Conservation (phyloP, 2,797 vertebrate species). For the Channallabes apus region DNA sequence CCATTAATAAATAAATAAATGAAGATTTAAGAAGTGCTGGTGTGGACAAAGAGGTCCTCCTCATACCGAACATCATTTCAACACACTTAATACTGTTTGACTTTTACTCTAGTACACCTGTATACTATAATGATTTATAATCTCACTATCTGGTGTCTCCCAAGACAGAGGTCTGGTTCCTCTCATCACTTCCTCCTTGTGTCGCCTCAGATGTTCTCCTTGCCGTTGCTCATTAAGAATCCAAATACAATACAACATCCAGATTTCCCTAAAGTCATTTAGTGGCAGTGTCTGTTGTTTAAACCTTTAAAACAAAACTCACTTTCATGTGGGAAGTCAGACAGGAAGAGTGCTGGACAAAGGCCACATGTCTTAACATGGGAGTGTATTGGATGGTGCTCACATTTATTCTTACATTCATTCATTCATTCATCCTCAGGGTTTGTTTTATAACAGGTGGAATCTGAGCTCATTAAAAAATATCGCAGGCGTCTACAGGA, state of each 20-base stretch:
- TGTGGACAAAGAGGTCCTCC: neutral
- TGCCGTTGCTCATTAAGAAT: neutral
- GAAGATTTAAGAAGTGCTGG: neutral
- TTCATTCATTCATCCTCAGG: neutral
- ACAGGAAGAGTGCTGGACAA: neutral
- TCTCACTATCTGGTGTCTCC: slow-evolving; percentile 11
- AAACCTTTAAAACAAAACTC: neutral
- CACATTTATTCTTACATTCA: neutral
- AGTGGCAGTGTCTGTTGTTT: neutral
- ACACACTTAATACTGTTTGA: slow-evolving; percentile 27
- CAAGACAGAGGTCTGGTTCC: neutral
- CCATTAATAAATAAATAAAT: neutral
- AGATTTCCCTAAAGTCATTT: neutral
- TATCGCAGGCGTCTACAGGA: neutral
- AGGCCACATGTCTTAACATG: neutral
- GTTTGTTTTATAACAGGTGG: no score
- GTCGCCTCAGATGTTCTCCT: neutral
- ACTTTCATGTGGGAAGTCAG: neutral
- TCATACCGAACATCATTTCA: neutral
- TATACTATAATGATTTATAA: slow-evolving; percentile 13
- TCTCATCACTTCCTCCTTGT: neutral
- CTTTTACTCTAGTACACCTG: slow-evolving; percentile 16
- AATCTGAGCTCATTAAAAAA: neutral
- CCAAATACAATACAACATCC: neutral
- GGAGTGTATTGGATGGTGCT: neutral